These are phyloP conservation scores for Pelecanus crispus DNA, from an alignment of 2,113 vertebrate genomes.

Conservation along the genomic window DNA sequence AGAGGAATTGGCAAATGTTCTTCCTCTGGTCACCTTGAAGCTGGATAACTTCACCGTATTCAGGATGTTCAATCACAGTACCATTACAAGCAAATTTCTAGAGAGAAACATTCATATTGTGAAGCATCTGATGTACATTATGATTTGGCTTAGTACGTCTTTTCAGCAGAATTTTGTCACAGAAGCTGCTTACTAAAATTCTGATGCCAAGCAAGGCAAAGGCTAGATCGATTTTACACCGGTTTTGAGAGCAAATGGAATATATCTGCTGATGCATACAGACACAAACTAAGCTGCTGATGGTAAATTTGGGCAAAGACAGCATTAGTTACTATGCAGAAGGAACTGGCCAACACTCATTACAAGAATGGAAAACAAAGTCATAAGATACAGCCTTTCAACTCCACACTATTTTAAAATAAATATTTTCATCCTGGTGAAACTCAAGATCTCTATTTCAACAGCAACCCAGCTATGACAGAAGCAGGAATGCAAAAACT, in stretches of 20 bases:
- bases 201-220: not conserved
- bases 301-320: not conserved
- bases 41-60: constrained; percentile 86
- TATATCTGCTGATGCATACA: not conserved
- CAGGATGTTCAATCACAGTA: constrained; percentile 84
- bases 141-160: not conserved
- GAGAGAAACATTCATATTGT: not conserved
- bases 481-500: not conserved
- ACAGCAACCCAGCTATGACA: not conserved
- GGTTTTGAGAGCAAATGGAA: not conserved
- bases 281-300: not conserved
- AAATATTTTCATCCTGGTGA: not conserved
- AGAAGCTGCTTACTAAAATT: not conserved
- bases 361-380: not conserved
- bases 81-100: constrained; percentile 87
- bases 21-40: constrained; percentile 85
- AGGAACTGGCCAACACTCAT: not conserved
- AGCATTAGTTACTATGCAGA: not conserved
- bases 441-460: not conserved
- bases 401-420: not conserved
- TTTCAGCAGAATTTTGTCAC: not conserved
- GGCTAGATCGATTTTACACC: not conserved
- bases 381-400: not conserved
- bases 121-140: not conserved
- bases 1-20: constrained; percentile 84